phyloP scores from a whole-genome alignment of 2,113 vertebrate genomes.

The Paratilapia polleni region DNA sequence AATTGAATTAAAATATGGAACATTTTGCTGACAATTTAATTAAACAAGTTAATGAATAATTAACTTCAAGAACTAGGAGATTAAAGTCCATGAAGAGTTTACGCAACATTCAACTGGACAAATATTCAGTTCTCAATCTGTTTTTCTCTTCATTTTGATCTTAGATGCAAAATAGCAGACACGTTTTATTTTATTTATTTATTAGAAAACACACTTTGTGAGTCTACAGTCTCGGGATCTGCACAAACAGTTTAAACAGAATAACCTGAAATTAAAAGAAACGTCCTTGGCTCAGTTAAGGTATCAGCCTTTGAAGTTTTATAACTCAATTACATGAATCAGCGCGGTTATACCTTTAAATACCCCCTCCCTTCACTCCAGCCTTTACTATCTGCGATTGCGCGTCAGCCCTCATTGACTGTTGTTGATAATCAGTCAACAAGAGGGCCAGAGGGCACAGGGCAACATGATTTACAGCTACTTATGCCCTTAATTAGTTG shows the following conservation, averaged over 20 bases:
- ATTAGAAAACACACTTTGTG: too few species aligned
- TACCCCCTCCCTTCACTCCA: slow-evolving; percentile 28
- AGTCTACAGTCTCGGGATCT: accelerated
- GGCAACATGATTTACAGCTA: slow-evolving; percentile 58
- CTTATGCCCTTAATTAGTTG: not conserved
- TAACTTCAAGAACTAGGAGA: too few species aligned
- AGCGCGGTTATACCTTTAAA: slow-evolving; percentile 68
- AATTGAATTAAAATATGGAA: not conserved
- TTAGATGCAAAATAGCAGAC: not conserved
- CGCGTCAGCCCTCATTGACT: slow-evolving; percentile 67
- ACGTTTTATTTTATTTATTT: not conserved
- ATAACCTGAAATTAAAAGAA: not conserved
- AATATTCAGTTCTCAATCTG: too few species aligned
- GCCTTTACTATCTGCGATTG: slow-evolving; percentile 49
- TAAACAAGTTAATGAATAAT: too few species aligned
- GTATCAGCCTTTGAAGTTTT: not conserved
- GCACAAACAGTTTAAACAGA: not conserved
- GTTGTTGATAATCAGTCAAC: slow-evolving; percentile 44
- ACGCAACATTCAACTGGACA: too few species aligned
- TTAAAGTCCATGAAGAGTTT: too few species aligned
- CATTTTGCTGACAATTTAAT: not conserved
- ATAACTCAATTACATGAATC: not conserved
- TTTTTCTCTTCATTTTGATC: not conserved
- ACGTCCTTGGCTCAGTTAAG: accelerated
- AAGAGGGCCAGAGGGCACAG: slow-evolving; percentile 18